Percentiles rank a stretch among this genome's conserved stretches.
These are phyloP conservation scores for Hypselothyrea guttata DNA, from an alignment of 2,888 invertebrate genomes.

Conservation along the genomic window DNA sequence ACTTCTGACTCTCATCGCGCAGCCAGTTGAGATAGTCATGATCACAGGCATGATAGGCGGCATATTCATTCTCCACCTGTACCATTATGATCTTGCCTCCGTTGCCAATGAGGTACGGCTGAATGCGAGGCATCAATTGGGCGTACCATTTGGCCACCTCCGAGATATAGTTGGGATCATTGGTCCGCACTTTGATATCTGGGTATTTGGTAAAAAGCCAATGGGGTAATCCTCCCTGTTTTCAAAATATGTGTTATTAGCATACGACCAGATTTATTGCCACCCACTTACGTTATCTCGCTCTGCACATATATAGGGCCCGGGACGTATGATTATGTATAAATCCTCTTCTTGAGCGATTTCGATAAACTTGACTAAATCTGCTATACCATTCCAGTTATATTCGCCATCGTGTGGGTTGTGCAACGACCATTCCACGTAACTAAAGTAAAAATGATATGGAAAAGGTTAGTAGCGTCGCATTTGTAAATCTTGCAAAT, in stretches of 20 bases:
- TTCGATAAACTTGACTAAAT: slow-evolving; percentile 87
- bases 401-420: slow-evolving; percentile 89
- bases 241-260: neutral
- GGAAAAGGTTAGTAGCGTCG: no score
- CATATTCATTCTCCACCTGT: slow-evolving; percentile 95
- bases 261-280: neutral
- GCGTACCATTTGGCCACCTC: slow-evolving; percentile 84
- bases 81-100: slow-evolving; percentile 94
- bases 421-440: slow-evolving; percentile 95
- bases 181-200: slow-evolving; percentile 86
- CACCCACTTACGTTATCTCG: slow-evolving; percentile 87
- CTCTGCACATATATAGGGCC: slow-evolving; percentile 96
- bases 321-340: slow-evolving; percentile 91
- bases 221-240: slow-evolving; percentile 89
- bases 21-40: slow-evolving; percentile 86
- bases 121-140: slow-evolving; percentile 83
- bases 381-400: slow-evolving; percentile 86
- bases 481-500: neutral
- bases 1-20: slow-evolving; percentile 84
- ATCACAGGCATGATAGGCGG: slow-evolving; percentile 89
- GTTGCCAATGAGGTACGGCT: slow-evolving; percentile 84
- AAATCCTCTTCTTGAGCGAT: slow-evolving; percentile 90
- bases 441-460: slow-evolving; percentile 82
- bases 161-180: slow-evolving; percentile 84
- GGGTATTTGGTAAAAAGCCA: slow-evolving; percentile 86